phyloP scores from a whole-genome alignment of 2,797 vertebrate genomes.

The Phoeniculus purpureus region DNA sequence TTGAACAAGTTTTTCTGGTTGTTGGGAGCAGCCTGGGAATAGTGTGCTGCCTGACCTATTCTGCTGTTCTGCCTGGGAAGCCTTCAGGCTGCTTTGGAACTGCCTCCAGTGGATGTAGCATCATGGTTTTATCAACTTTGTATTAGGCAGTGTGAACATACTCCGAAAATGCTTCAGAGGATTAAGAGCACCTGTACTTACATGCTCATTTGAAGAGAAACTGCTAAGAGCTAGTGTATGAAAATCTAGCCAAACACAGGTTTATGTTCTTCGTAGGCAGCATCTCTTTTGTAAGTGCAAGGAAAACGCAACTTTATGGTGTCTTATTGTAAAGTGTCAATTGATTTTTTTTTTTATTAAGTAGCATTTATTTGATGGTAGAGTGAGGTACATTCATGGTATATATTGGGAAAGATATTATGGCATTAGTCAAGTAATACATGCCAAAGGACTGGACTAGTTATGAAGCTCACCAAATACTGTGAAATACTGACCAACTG shows the following conservation, averaged over 20 bases:
- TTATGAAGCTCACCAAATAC: not conserved
- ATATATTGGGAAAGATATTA: slow-evolving; percentile 8
- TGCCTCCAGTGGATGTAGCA: not conserved
- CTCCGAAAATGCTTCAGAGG: not conserved
- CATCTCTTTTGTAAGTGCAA: not conserved
- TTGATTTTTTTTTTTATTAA: not conserved
- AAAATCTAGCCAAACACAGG: not conserved
- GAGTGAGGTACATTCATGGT: not conserved
- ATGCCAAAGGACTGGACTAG: not conserved
- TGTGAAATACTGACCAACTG: not conserved
- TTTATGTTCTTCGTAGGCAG: not conserved
- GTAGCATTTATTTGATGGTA: not conserved
- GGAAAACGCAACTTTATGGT: not conserved
- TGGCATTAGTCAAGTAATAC: not conserved
- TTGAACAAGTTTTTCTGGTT: slow-evolving; percentile 64
- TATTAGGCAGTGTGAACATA: rapidly evolving
- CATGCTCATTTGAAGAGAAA: not conserved
- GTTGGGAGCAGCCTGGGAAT: slow-evolving; percentile 28
- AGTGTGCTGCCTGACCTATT: not conserved
- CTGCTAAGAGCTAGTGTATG: not conserved
- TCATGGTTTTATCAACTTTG: rapidly evolving
- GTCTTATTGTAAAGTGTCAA: not conserved
- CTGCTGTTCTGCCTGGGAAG: not conserved
- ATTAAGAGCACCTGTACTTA: not conserved
- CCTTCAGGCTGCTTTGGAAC: not conserved